Evolutionary conservation across 2,113 vertebrate species (phyloP), one percentile per base, ranked within the genome.

Genomic region (Nothobranchius kuhntae): DNA sequence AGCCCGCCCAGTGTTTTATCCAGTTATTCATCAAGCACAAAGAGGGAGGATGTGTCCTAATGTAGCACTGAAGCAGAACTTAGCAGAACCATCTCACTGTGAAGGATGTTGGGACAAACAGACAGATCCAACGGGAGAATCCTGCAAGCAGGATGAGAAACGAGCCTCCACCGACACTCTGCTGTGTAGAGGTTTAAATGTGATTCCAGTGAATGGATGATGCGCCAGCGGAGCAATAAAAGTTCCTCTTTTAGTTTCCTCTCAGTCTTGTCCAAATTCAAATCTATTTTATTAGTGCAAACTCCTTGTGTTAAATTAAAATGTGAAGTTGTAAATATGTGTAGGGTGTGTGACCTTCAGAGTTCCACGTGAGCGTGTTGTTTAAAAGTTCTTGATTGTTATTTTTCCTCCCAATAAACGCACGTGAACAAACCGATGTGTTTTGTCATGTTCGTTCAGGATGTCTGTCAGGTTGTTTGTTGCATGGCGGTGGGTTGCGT

Each of bases 241-340:
- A 70, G 61, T 75, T 78, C 74, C 75, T 69, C 77, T 70, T 30
- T 67, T 68, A 58, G 64, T 73, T 10, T 38, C 61, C 68, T 53
- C 61, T 14, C 72, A 55, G 50, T 75, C 45, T 30, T 82, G 77
- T 83, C 83, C 64, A 82, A 66, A 53, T 70, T 44, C 56, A 24
- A 56, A 76, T 59, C 42, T 55, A 26, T 68, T 88, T 11, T 87
- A 84, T 78, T 75, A 21, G 65, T 67, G 24, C 65, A 80, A 77
- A 69, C 45, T 82, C 36, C 46, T 75, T 56, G 62, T 75, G 65
- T 67, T 73, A 80, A 64, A 24, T 82, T 65, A 61, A 80, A 78
- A 48, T n/a, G 17, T 0, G 62, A 2, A 57, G 35, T 48, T 90
- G 87, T 89, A 89, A 71, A 88, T 87, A 91, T 86, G 78, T 88